A percentile compares a stretch with the other conserved stretches of the same genome.
Conservation (phyloP, 1,140 invertebrate genomes). For the Drosophila pseudoananassae region DNA sequence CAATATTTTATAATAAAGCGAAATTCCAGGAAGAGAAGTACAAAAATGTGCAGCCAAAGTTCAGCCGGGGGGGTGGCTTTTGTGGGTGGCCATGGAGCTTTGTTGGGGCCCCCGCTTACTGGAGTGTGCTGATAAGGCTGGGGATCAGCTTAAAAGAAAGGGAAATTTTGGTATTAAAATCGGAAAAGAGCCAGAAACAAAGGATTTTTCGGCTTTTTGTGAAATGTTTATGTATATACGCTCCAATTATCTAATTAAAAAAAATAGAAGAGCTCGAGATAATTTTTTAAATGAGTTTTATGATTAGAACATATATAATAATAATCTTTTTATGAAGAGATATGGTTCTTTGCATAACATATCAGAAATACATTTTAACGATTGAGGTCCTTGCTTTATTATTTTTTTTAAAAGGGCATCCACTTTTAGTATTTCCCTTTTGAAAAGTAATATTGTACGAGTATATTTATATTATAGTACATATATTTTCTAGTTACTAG, state of each 20-base stretch:
- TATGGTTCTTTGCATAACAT: too few relatives aligned
- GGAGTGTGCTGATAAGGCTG: conserved; percentile 64
- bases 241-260: background rate
- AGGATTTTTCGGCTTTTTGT: conserved; percentile 16
- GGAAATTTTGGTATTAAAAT: conserved; percentile 40
- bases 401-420: background rate
- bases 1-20: conserved; percentile 62
- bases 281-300: background rate
- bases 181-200: background rate
- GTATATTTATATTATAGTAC: too few relatives aligned
- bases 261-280: background rate
- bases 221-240: conserved; percentile 17
- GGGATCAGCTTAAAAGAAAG: conserved; percentile 45
- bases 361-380: too few relatives aligned
- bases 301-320: too few relatives aligned
- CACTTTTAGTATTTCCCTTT: too few relatives aligned
- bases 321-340: too few relatives aligned
- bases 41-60: conserved; percentile 51
- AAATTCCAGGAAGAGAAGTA: conserved; percentile 43
- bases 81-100: conserved; percentile 10
- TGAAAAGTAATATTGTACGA: background rate
- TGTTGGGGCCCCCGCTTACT: conserved; percentile 36
- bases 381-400: too few relatives aligned
- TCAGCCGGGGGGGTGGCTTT: background rate
- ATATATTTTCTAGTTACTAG: too few relatives aligned